Evolutionary conservation across 2,888 invertebrate species (phyloP), one percentile per base, ranked within the genome.

Genomic region (Euzophera pinguis): DNA sequence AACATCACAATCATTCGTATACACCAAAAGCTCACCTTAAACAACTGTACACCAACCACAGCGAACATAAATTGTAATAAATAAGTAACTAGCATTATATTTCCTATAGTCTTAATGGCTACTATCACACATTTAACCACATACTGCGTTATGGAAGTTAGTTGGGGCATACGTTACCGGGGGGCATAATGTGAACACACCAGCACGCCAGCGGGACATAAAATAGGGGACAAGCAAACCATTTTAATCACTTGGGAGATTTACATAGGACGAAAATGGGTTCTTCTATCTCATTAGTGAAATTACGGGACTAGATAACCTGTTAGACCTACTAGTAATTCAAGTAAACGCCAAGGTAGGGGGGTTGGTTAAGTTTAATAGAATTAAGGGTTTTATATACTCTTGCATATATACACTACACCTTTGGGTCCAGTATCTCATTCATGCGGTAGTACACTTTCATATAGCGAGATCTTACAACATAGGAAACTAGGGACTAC

Each of bases 61-160:
- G 99, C 99, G 91, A 99, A 99, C 99, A 99, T 99, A 94, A 99
- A 99, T 94, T 99, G 97, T 90, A 99, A 97, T 90, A 99, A 96
- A 93, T 98, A 98, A 88, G 99, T 99, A 92, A 99, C 99, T 95
- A 99, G 94, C 96, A 99, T 98, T 92, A 99, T 99, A 95, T 99
- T 99, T 91, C 99, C 99, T 93, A 98, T 98, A 83, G 98, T 98
- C 94, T 97, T 97, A 91, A 98, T 96, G 79, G 98, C 98, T 92
- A 98, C 98, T 93, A 98, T 97, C 93, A 98, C 99, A 94, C 99
- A 99, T 94, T 99, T 99, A 84, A 99, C 99, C 92, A 99, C 99
- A 93, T 99, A 99, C 98, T 99, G 86, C 55, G 62, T 54, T 71
- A 71, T 69, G 58, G 63, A 73, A 71, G 78, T 86, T 83, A 85